Evolutionary conservation across 2,888 invertebrate genomes (phyloP).

Genomic region (Phortica okadai): DNA sequence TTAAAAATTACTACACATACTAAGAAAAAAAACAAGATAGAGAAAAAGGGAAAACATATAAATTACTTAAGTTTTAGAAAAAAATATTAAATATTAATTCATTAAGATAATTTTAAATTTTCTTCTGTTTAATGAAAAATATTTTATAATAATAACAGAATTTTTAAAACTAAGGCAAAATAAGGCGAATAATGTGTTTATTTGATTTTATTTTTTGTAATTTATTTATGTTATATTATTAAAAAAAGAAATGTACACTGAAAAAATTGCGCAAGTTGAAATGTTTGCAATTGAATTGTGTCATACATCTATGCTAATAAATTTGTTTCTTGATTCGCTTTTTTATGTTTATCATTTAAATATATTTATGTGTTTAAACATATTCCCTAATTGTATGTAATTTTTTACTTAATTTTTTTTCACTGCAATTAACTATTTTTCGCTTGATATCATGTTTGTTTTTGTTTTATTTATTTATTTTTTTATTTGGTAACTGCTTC

Average conservation of each 20-base stretch:
- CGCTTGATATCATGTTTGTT: conserved; percentile 19
- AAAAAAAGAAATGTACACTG: conserved; percentile 18
- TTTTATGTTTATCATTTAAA: conserved; percentile 35
- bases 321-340: neutral
- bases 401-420: conserved; percentile 39
- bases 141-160: conserved; percentile 28
- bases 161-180: conserved; percentile 28
- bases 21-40: conserved; percentile 42
- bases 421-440: conserved; percentile 34
- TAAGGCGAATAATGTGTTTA: conserved; percentile 21
- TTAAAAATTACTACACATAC: conserved; percentile 41
- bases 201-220: neutral
- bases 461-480: conserved; percentile 28
- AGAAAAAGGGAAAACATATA: conserved; percentile 41
- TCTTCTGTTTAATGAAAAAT: neutral
- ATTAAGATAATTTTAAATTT: conserved; percentile 31
- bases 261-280: conserved; percentile 18
- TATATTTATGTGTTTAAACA: conserved; percentile 29
- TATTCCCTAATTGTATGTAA: conserved; percentile 40
- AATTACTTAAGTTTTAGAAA: conserved; percentile 41
- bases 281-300: neutral
- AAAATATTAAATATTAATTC: conserved; percentile 16
- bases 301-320: conserved; percentile 13
- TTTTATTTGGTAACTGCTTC: conserved; percentile 64
- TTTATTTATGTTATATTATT: neutral